Percentiles rank a stretch among this genome's conserved stretches.
phyloP scores from a whole-genome alignment of 23 tunicate genomes.

The Ciona savignyi region DNA sequence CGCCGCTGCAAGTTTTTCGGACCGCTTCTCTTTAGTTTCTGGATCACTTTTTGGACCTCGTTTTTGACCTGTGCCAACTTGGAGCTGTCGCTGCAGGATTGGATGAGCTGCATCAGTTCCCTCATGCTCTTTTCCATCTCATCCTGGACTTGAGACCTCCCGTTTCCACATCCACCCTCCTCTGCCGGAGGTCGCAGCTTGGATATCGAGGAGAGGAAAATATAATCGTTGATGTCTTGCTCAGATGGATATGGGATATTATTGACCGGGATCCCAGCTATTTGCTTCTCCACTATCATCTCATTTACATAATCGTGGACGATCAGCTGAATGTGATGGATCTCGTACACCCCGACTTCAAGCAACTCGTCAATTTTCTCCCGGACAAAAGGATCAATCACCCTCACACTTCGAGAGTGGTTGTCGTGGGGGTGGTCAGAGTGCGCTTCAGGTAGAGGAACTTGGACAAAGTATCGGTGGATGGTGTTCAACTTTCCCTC shows the following conservation, averaged over 20 bases:
- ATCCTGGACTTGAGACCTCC: slow-evolving; percentile 3
- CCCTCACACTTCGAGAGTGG: not conserved
- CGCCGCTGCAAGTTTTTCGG: not conserved
- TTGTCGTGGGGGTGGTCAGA: slow-evolving; percentile 29
- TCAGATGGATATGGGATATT: slow-evolving; percentile 9
- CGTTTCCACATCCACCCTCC: slow-evolving; percentile 1
- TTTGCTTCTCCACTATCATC: slow-evolving; percentile 3
- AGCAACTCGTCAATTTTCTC: slow-evolving; percentile 38
- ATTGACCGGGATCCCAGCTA: slow-evolving; percentile 7
- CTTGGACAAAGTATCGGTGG: slow-evolving; percentile 28
- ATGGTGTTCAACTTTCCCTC: slow-evolving; percentile 5
- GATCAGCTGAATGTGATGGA: slow-evolving; percentile 37
- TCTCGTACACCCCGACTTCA: slow-evolving; percentile 21
- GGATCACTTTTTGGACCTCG: slow-evolving; percentile 25
- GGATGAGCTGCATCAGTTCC: slow-evolving; percentile 21
- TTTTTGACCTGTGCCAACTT: slow-evolving; percentile 14
- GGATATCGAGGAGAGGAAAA: slow-evolving; percentile 14
- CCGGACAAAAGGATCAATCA: slow-evolving; percentile 32
- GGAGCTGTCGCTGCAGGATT: slow-evolving; percentile 26
- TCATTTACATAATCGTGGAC: slow-evolving; percentile 35
- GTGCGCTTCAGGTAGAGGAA: slow-evolving; percentile 64
- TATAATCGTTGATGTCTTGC: slow-evolving; percentile 44
- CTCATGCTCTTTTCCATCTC: slow-evolving; percentile 21
- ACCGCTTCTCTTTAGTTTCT: not conserved
- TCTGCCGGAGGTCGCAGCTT: slow-evolving; percentile 7